Evolutionary conservation across 2,888 invertebrate genomes (phyloP).

Genomic region (Drosophila subquinaria): DNA sequence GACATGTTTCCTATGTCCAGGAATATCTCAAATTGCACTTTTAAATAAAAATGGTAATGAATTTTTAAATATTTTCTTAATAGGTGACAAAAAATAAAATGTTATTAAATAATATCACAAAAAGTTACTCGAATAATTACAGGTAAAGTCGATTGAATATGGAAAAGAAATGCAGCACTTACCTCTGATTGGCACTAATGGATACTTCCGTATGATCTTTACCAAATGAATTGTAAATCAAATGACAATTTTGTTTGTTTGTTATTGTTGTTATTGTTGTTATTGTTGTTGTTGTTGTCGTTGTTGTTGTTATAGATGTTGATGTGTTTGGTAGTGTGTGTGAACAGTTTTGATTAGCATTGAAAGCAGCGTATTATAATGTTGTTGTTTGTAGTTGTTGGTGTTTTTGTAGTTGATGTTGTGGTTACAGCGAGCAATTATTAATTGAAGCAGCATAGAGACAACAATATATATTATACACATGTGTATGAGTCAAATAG

Average conservation of each 20-base stretch:
- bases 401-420: slow-evolving; percentile 50
- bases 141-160: slow-evolving; percentile 2
- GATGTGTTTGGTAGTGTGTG: slow-evolving; percentile 35
- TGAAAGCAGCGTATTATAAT: slow-evolving; percentile 34
- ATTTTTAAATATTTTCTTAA: background rate
- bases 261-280: slow-evolving; percentile 35
- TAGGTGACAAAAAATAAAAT: background rate
- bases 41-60: background rate
- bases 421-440: slow-evolving; percentile 61
- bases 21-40: background rate
- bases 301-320: slow-evolving; percentile 33
- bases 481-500: slow-evolving; percentile 44
- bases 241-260: slow-evolving; percentile 52
- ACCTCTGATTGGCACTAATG: slow-evolving; percentile 85
- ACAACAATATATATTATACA: slow-evolving; percentile 54
- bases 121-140: slow-evolving; percentile 10
- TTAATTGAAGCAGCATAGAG: slow-evolving; percentile 64
- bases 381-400: slow-evolving; percentile 41
- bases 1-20: background rate
- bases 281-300: slow-evolving; percentile 36
- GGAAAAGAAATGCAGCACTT: slow-evolving; percentile 65
- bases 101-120: background rate
- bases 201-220: slow-evolving; percentile 86
- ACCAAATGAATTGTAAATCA: slow-evolving; percentile 60
- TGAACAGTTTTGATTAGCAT: slow-evolving; percentile 29